Evolutionary conservation across 2,888 invertebrate genomes (phyloP).

Genomic region (Serrognathus titanus): DNA sequence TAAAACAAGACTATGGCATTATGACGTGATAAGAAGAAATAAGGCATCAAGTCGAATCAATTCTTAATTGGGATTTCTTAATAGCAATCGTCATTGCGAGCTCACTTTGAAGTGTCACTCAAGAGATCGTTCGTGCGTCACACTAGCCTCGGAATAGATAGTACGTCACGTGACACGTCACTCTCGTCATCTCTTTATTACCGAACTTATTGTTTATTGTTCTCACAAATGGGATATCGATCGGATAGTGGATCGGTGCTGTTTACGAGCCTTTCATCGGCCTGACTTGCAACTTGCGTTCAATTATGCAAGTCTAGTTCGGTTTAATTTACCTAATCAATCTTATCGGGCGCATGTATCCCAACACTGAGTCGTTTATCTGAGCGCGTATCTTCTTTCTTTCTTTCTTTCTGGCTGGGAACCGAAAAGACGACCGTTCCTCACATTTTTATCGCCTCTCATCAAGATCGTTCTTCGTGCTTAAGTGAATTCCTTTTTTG

Average conservation of each 20-base stretch:
- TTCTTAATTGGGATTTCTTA: conserved; percentile 38
- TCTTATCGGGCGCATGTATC: conserved; percentile 37
- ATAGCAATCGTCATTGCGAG: conserved; percentile 34
- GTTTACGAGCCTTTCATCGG: conserved; percentile 1
- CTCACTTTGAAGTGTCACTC: conserved; percentile 40
- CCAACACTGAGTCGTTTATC: conserved; percentile 34
- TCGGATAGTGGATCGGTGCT: background rate
- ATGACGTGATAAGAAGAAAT: conserved; percentile 18
- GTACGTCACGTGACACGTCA: conserved; percentile 34
- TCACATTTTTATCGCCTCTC: too few species aligned
- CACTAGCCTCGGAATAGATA: conserved; percentile 26
- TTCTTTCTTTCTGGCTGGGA: conserved; percentile 1
- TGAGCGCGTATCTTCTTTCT: conserved; percentile 6
- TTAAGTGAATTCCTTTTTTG: background rate
- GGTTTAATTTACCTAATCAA: conserved; percentile 40
- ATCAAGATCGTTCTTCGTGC: too few species aligned
- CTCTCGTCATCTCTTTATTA: conserved; percentile 37
- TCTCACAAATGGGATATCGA: conserved; percentile 22
- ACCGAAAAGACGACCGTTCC: too few species aligned
- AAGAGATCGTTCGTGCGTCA: conserved; percentile 44
- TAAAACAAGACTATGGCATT: conserved; percentile 31
- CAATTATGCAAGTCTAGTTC: conserved; percentile 26
- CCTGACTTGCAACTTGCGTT: conserved; percentile 29
- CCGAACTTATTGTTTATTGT: conserved; percentile 42
- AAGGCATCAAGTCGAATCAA: conserved; percentile 20